These are phyloP conservation scores for Clivina fossor DNA, from an alignment of 2,888 invertebrate species.

Conservation along the genomic window DNA sequence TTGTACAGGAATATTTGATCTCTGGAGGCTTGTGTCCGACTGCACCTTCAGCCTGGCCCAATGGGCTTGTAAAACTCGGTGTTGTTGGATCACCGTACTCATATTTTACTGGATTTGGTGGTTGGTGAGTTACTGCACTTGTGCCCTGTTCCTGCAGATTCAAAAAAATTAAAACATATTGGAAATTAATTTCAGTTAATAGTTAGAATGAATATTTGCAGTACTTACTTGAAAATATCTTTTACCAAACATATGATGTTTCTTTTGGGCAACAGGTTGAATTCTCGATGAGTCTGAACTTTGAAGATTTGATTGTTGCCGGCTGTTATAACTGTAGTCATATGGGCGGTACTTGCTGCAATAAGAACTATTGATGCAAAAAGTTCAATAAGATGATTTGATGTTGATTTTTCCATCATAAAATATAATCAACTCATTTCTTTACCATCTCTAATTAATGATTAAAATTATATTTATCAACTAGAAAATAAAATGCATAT, in stretches of 20 bases:
- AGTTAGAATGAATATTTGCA: not conserved
- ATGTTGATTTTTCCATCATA: too few species aligned
- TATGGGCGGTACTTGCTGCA: constrained; percentile 72
- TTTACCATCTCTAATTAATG: too few species aligned
- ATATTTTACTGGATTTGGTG: constrained; percentile 58
- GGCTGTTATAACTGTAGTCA: constrained; percentile 66
- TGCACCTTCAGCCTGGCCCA: constrained; percentile 52
- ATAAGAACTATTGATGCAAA: constrained; percentile 22
- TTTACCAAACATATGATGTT: constrained; percentile 91
- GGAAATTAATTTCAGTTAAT: not conserved
- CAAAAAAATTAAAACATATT: constrained; percentile 5
- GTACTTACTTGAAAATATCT: constrained; percentile 71
- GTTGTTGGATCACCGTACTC: constrained; percentile 56
- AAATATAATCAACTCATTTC: too few species aligned
- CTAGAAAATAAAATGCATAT: too few species aligned
- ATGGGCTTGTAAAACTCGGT: constrained; percentile 46
- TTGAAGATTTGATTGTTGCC: constrained; percentile 53
- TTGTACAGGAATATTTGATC: constrained; percentile 69
- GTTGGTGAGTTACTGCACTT: constrained; percentile 43
- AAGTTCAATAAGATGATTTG: constrained; percentile 25
- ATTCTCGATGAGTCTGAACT: constrained; percentile 58
- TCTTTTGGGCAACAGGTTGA: constrained; percentile 79
- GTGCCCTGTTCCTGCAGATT: constrained; percentile 45
- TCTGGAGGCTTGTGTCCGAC: constrained; percentile 60
- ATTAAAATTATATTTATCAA: too few species aligned